Conservation (phyloP, 2,888 invertebrate genomes). For the Dorcus hopei region DNA sequence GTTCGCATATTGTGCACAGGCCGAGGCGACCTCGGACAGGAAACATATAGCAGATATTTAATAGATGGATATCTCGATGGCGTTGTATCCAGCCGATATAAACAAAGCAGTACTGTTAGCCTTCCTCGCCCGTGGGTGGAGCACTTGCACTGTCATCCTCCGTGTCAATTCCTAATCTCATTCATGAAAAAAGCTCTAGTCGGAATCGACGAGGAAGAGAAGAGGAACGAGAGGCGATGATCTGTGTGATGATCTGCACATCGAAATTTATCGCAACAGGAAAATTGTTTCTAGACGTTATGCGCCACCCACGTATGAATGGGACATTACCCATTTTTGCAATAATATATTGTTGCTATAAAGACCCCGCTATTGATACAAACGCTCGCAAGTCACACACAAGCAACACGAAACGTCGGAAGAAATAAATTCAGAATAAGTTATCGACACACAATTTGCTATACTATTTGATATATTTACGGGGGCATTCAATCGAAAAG, state of each 20-base stretch:
- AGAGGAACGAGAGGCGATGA: too few relatives aligned
- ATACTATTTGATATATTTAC: too few relatives aligned
- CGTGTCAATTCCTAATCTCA: constrained; percentile 20
- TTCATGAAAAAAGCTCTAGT: constrained; percentile 16
- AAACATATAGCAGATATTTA: constrained; percentile 31
- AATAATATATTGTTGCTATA: neutral
- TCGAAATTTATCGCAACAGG: constrained; percentile 25
- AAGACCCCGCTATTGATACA: neutral
- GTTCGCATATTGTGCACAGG: constrained; percentile 1
- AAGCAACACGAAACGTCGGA: too few relatives aligned
- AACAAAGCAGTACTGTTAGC: constrained; percentile 1
- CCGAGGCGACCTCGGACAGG: constrained; percentile 21
- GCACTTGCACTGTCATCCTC: constrained; percentile 18
- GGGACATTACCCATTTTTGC: constrained; percentile 17
- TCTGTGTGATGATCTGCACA: constrained; percentile 1
- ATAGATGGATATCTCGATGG: constrained; percentile 29
- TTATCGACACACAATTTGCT: too few relatives aligned
- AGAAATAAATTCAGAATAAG: too few relatives aligned
- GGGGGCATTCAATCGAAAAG: too few relatives aligned
- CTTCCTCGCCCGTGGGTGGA: neutral
- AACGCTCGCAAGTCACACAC: too few relatives aligned
- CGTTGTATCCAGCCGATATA: constrained; percentile 19
- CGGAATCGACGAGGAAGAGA: too few relatives aligned
- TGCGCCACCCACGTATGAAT: constrained; percentile 27
- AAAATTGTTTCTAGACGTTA: constrained; percentile 24